These are phyloP conservation scores for Cryptoblepharus egeriae DNA, from an alignment of 2,797 vertebrate genomes.

Conservation along the genomic window DNA sequence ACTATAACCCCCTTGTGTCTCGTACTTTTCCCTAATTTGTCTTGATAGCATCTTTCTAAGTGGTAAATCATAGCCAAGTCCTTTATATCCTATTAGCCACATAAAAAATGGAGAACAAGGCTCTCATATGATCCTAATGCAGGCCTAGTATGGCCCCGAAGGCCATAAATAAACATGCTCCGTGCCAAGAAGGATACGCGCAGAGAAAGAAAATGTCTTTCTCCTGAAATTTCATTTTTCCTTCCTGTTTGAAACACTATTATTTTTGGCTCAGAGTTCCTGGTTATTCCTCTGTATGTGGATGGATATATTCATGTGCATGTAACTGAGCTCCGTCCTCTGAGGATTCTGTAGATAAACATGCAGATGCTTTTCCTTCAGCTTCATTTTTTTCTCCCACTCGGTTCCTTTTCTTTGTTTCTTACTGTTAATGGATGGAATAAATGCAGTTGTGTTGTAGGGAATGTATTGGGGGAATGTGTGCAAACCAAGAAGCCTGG, in stretches of 20 bases:
- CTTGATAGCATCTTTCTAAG: slow-evolving; percentile 34
- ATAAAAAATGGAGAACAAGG: slow-evolving; percentile 41
- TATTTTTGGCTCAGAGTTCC: slow-evolving; percentile 45
- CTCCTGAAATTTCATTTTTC: slow-evolving; percentile 56
- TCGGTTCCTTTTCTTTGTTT: slow-evolving; percentile 53
- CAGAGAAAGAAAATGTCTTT: slow-evolving; percentile 33
- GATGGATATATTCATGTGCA: slow-evolving; percentile 27
- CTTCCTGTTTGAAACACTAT: slow-evolving; percentile 50
- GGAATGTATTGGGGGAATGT: slow-evolving; percentile 57
- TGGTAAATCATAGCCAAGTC: slow-evolving; percentile 32
- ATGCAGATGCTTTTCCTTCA: slow-evolving; percentile 44
- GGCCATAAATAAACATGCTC: slow-evolving; percentile 48
- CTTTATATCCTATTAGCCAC: slow-evolving; percentile 49
- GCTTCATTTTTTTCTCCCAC: slow-evolving; percentile 32
- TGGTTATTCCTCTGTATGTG: slow-evolving; percentile 12
- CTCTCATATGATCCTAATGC: slow-evolving; percentile 32
- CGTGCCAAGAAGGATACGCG: slow-evolving; percentile 24
- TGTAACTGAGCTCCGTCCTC: slow-evolving; percentile 17
- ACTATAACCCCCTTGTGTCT: slow-evolving; percentile 15
- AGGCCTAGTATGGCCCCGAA: slow-evolving; percentile 18
- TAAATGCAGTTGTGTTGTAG: slow-evolving; percentile 47
- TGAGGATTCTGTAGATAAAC: slow-evolving; percentile 40
- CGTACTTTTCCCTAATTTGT: slow-evolving; percentile 41
- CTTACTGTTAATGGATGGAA: slow-evolving; percentile 51
- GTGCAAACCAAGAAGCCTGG: slow-evolving; percentile 31